A percentile compares a stretch with the other conserved stretches of the same genome.
Conservation (phyloP, 2,797 vertebrate species). For the Odontamblyopus lacepedii region DNA sequence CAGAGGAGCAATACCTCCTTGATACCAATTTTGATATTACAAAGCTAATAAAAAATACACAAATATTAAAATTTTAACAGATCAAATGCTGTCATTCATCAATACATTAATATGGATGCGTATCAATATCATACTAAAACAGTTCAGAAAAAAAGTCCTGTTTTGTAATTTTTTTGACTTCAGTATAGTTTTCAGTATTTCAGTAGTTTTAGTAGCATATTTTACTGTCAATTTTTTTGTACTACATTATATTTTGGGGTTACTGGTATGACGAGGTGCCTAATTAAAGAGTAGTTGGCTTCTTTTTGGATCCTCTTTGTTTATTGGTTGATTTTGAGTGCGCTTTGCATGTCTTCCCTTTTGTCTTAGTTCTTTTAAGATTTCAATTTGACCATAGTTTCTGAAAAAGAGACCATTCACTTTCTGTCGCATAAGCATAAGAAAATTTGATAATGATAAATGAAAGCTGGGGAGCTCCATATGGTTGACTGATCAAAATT, state of each 20-base stretch:
- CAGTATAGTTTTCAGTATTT: too few relatives aligned
- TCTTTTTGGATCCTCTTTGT: too few relatives aligned
- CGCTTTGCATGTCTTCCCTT: not conserved
- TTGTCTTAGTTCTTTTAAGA: not conserved
- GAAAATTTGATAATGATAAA: not conserved
- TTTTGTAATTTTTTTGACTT: not conserved
- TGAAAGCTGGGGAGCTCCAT: slow-evolving; percentile 1
- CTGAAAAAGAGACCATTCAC: not conserved
- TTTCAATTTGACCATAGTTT: not conserved
- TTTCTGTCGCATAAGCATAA: not conserved
- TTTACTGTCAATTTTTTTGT: not conserved
- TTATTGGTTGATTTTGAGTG: not conserved
- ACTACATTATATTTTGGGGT: not conserved
- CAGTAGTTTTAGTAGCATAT: not conserved
- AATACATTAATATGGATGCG: too few relatives aligned
- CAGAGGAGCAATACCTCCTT: too few relatives aligned
- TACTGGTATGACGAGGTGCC: not conserved
- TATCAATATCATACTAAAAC: not conserved
- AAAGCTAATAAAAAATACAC: too few relatives aligned
- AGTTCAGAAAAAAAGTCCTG: not conserved
- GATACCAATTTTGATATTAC: too few relatives aligned
- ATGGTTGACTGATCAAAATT: slow-evolving; percentile 2
- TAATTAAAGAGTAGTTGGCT: not conserved
- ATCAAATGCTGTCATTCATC: too few relatives aligned
- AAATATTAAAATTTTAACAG: too few relatives aligned